Conservation (phyloP, 1,140 invertebrate species). For the Drosophila pseudoananassae region DNA sequence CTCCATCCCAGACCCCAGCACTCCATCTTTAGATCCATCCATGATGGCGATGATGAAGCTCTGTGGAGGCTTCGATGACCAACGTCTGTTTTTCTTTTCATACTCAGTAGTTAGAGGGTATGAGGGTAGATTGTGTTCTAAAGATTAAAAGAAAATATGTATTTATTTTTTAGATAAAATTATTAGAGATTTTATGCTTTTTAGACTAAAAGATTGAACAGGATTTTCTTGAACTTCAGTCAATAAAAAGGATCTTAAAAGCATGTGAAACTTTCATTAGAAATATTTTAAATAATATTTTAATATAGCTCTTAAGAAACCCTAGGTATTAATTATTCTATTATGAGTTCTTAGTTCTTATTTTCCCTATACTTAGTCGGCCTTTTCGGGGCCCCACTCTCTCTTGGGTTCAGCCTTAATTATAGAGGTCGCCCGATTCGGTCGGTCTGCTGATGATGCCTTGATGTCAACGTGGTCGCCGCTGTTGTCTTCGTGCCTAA, state of each 20-base stretch:
- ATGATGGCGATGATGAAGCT: constrained; percentile 66
- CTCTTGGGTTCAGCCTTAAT: constrained; percentile 71
- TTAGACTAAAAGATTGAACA: too few species aligned
- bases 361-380: constrained; percentile 19
- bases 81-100: constrained; percentile 45
- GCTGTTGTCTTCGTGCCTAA: constrained; percentile 47
- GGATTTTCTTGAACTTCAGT: too few species aligned
- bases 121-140: constrained; percentile 6
- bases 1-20: constrained; percentile 2
- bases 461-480: constrained; percentile 60
- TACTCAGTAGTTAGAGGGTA: not conserved
- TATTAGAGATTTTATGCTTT: too few species aligned
- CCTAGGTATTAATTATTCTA: not conserved
- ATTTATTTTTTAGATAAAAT: not conserved
- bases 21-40: constrained; percentile 7
- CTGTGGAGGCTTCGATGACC: constrained; percentile 23
- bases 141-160: not conserved
- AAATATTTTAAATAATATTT: too few species aligned
- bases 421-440: constrained; percentile 67
- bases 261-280: too few species aligned
- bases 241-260: not conserved
- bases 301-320: not conserved
- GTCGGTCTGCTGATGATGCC: constrained; percentile 40
- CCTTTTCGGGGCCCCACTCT: constrained; percentile 43
- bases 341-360: not conserved